Percentiles rank a stretch among this genome's conserved stretches.
These are phyloP conservation scores for Agonum fuliginosum DNA, from an alignment of 2,888 invertebrate species.

Conservation along the genomic window DNA sequence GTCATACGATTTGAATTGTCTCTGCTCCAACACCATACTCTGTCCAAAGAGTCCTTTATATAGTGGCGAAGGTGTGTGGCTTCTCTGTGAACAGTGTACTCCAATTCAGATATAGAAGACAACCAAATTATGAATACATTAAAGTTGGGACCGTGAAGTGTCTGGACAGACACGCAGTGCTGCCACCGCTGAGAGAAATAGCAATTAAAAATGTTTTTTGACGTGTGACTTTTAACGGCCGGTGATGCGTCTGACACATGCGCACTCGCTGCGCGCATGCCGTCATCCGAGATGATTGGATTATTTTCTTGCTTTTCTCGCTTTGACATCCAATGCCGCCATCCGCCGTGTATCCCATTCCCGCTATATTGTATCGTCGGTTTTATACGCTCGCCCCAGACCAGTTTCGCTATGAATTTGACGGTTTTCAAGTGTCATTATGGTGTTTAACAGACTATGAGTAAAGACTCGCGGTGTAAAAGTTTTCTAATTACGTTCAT, in stretches of 20 bases:
- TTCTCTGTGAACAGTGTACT: constrained; percentile 50
- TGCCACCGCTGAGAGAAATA: constrained; percentile 57
- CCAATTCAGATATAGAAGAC: constrained; percentile 47
- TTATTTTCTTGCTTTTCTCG: constrained; percentile 49
- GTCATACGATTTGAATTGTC: no score
- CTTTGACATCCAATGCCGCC: constrained; percentile 13
- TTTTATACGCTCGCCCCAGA: neutral
- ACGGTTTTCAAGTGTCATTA: constrained; percentile 56
- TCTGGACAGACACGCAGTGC: constrained; percentile 52
- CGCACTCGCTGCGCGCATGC: constrained; percentile 50
- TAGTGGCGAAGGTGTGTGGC: neutral
- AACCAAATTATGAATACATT: constrained; percentile 60
- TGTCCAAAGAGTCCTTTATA: no score
- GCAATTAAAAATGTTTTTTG: constrained; percentile 60
- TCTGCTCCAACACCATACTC: no score
- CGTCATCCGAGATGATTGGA: constrained; percentile 57
- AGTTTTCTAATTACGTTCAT: constrained; percentile 54
- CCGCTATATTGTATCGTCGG: neutral
- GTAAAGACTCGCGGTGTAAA: constrained; percentile 47
- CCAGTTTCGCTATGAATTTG: constrained; percentile 52
- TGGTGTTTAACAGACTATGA: constrained; percentile 55
- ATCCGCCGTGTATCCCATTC: neutral
- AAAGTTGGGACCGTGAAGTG: constrained; percentile 56
- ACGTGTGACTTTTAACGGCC: constrained; percentile 58
- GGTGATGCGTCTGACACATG: constrained; percentile 53